Conservation (phyloP, 2,797 vertebrate species). For the Rhyacichthys aspro region DNA sequence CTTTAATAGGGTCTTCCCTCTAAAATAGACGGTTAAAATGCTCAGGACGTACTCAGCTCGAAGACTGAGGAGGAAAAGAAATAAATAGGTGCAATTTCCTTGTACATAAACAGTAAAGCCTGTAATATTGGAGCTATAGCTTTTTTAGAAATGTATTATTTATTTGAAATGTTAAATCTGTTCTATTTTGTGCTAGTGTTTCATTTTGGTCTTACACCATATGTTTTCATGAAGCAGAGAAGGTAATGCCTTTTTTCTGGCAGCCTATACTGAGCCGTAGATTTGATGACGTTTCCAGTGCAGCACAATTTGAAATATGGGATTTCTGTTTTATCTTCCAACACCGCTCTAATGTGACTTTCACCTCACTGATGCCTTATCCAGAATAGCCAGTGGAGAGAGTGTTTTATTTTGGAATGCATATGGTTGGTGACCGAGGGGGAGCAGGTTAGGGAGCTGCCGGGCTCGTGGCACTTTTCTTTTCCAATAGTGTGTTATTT, state of each 20-base stretch:
- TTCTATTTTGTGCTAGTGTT: neutral
- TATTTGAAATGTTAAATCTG: neutral
- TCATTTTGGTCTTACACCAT: neutral
- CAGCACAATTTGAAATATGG: slow-evolving; percentile 40
- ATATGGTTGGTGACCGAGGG: slow-evolving; percentile 68
- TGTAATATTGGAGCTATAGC: too few species aligned
- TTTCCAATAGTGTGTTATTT: slow-evolving; percentile 79
- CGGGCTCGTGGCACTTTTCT: slow-evolving; percentile 72
- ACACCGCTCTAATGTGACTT: slow-evolving; percentile 56
- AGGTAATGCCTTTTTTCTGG: slow-evolving; percentile 14
- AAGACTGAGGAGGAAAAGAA: neutral
- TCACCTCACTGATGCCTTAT: slow-evolving; percentile 58
- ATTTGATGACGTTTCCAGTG: slow-evolving; percentile 45
- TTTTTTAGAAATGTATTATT: neutral
- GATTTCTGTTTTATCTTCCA: slow-evolving; percentile 48
- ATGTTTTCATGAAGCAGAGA: neutral
- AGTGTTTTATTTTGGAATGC: slow-evolving; percentile 69
- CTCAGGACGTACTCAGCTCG: slow-evolving; percentile 24
- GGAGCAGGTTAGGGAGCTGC: slow-evolving; percentile 70
- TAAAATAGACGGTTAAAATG: slow-evolving; percentile 47
- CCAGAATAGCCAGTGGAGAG: slow-evolving; percentile 47
- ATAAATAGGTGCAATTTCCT: neutral
- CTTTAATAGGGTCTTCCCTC: slow-evolving; percentile 43
- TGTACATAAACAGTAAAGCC: neutral
- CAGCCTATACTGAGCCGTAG: slow-evolving; percentile 45